These are phyloP conservation scores for Andrena dorsata DNA, from an alignment of 2,888 invertebrate genomes.

Conservation along the genomic window DNA sequence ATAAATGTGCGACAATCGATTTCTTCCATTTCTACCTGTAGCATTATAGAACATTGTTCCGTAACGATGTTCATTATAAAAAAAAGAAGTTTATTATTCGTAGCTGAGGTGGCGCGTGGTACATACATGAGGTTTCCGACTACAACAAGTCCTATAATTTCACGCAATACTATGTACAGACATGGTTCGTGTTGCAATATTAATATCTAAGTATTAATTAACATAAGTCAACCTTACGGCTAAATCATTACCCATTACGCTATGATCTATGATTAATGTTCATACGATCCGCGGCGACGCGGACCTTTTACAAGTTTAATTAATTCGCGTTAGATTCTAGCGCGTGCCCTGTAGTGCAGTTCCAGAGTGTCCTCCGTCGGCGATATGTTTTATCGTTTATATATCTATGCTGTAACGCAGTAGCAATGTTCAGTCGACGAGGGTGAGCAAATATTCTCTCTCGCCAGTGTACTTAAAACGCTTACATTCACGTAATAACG, in stretches of 20 bases:
- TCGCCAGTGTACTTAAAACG: constrained; percentile 19
- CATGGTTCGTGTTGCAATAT: constrained; percentile 73
- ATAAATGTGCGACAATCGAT: not conserved
- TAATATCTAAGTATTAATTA: constrained; percentile 74
- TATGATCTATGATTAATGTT: constrained; percentile 61
- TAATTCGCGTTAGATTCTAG: constrained; percentile 46
- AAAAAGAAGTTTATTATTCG: constrained; percentile 77
- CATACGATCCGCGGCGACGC: constrained; percentile 35
- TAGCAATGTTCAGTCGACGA: constrained; percentile 24
- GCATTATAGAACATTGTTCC: constrained; percentile 2
- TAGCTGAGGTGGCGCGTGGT: constrained; percentile 79
- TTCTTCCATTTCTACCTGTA: not conserved
- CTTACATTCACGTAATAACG: constrained; percentile 21
- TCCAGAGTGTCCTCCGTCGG: constrained; percentile 15
- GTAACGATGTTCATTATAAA: constrained; percentile 68
- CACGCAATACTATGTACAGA: constrained; percentile 78
- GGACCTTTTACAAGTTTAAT: constrained; percentile 46
- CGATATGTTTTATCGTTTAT: not conserved
- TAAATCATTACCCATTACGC: constrained; percentile 71
- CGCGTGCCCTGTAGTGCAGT: constrained; percentile 47
- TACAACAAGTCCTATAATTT: constrained; percentile 76
- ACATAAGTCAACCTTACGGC: constrained; percentile 65
- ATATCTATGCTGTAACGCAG: constrained; percentile 12
- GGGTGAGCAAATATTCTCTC: not conserved
- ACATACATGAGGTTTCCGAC: constrained; percentile 80